Conservation (phyloP, 2,113 vertebrate genomes). For the Carettochelys insculpta region DNA sequence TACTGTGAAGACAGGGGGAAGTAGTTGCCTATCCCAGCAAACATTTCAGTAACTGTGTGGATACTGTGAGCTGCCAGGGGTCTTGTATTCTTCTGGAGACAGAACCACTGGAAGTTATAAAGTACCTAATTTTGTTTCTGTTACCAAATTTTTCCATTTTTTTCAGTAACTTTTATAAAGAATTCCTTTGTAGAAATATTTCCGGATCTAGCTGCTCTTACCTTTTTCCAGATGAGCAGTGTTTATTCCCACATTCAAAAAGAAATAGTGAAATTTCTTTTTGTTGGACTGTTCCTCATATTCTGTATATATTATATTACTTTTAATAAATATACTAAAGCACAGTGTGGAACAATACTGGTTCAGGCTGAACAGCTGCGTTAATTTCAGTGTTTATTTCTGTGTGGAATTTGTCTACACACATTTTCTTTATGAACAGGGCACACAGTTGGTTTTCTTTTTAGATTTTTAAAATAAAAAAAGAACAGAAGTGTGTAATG, state of each 20-base stretch:
- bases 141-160: not conserved
- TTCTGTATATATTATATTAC: conserved; percentile 38
- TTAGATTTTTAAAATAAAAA: not conserved
- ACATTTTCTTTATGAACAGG: not conserved
- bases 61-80: not conserved
- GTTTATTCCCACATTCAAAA: conserved; percentile 10
- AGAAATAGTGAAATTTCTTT: conserved; percentile 36
- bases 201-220: not conserved
- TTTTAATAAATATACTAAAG: conserved; percentile 53
- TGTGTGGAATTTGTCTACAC: not conserved
- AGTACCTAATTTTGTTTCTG: not conserved
- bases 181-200: conserved; percentile 1
- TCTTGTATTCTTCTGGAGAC: not conserved
- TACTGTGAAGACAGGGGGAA: not conserved
- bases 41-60: not conserved
- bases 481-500: not conserved
- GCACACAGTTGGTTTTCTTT: too few relatives aligned
- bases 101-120: not conserved
- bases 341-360: not conserved
- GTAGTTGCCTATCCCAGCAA: not conserved
- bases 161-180: conserved; percentile 13
- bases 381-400: conserved; percentile 27
- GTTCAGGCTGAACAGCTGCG: not conserved
- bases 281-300: conserved; percentile 49
- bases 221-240: conserved; percentile 5